Conservation (phyloP, 2,113 vertebrate genomes). For the Puntigrus tetrazona region DNA sequence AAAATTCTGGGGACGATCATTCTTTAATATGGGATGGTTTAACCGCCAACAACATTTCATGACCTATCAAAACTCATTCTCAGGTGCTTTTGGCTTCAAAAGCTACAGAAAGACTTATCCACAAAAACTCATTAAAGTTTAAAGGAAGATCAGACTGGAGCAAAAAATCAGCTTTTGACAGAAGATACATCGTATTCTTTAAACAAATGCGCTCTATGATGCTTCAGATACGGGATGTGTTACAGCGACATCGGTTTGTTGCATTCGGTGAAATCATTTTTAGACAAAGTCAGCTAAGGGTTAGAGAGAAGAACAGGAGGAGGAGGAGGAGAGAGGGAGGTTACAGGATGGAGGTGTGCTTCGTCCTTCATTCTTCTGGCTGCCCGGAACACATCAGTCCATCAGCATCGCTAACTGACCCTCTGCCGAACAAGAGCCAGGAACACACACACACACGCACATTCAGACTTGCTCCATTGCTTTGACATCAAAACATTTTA, state of each 20-base stretch:
- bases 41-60: not conserved
- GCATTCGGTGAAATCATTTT: constrained; percentile 40
- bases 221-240: constrained; percentile 20
- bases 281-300: constrained; percentile 50
- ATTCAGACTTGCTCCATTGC: constrained; percentile 49
- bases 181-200: constrained; percentile 11
- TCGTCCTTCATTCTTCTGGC: constrained; percentile 64
- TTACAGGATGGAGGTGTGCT: constrained; percentile 67
- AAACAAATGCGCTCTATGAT: constrained; percentile 16
- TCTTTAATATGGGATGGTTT: constrained; percentile 5
- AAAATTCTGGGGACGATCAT: not conserved
- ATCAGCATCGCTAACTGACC: constrained; percentile 66
- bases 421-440: constrained; percentile 53
- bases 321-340: constrained; percentile 23
- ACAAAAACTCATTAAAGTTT: constrained; percentile 3
- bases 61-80: constrained; percentile 10
- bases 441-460: constrained; percentile 50
- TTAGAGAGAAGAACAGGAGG: constrained; percentile 60
- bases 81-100: not conserved
- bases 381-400: constrained; percentile 77
- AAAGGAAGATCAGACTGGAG: constrained; percentile 2
- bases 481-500: constrained; percentile 48
- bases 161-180: constrained; percentile 21
- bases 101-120: not conserved
- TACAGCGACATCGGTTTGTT: constrained; percentile 20